Evolutionary conservation across 2,797 vertebrate species (phyloP), one percentile per base, ranked within the genome.

Genomic region (Anguilla megastoma): DNA sequence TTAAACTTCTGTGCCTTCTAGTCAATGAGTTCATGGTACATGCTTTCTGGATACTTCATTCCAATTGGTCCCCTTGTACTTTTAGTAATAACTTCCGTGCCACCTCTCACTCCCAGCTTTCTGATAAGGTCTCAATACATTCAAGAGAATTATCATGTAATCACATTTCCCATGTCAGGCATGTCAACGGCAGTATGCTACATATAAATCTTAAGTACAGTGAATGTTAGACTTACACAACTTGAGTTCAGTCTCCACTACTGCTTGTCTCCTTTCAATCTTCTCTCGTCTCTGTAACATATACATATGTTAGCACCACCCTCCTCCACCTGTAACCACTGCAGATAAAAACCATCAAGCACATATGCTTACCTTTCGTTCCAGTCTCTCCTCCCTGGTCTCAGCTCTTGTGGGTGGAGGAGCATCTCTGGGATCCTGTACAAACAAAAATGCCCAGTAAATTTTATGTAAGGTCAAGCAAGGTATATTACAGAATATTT

Each of bases 361-460:
- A 0, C 16, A 50, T 30, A 24, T 12, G 0, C 91, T 86, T 90
- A 98, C 98, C 96, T 99, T 99, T 88, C 98, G 96, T 91, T 98
- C 98, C 93, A 99, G 95, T 0, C 98, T 96, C 89, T 99, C 98
- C 0, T 99, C 98, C 0, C 98, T 95, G 0, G 98, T 98, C 93
- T 99, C 98, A 4, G 98, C 98, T 91, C 98, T 96, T 6, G 98
- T 99, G 0, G 98, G 98, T 69, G 98, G 98, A 4, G 98, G 98
- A 0, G 98, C 98, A 96, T 99, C 98, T 93, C 98, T 95, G 0
- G 98, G 98, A 79, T 98, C 98, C 98, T 98, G 74, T 71, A 85
- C 12, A 79, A 30, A 18, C 24, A 87, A 14, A 9, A 69, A 80
- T 80, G 3, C 14, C 41, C 45, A 24, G 41, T 82, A 3, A 14